Conservation (phyloP, 2,888 invertebrate species). For the Cremastinae sp. region DNA sequence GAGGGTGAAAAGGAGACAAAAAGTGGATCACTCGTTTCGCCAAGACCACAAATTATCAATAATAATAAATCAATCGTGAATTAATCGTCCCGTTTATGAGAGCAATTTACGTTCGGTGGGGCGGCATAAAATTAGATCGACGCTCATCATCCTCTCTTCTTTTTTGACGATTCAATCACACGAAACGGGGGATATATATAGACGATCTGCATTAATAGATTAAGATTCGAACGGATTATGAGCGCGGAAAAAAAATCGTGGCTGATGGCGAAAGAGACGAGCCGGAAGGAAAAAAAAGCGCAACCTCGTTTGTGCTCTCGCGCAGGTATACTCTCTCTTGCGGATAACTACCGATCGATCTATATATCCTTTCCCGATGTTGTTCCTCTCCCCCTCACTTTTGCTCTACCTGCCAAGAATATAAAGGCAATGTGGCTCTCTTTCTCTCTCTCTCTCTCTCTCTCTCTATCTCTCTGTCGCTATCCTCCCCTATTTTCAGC, state of each 20-base stretch:
- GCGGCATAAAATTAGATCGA: no score
- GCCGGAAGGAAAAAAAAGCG: slow-evolving; percentile 65
- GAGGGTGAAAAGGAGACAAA: background rate
- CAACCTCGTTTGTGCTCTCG: slow-evolving; percentile 55
- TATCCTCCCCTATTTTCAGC: slow-evolving; percentile 11
- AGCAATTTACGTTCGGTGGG: no score
- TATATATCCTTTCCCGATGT: slow-evolving; percentile 51
- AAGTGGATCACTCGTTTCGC: background rate
- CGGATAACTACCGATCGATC: slow-evolving; percentile 46
- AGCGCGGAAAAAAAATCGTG: slow-evolving; percentile 54
- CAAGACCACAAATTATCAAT: background rate
- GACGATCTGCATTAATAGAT: slow-evolving; percentile 58
- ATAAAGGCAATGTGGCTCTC: slow-evolving; percentile 44
- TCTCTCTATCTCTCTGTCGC: no score
- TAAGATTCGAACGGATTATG: slow-evolving; percentile 38
- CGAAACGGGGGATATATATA: slow-evolving; percentile 26
- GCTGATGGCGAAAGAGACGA: slow-evolving; percentile 44
- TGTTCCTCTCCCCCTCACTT: slow-evolving; percentile 16
- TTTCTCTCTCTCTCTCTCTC: no score
- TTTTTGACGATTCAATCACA: slow-evolving; percentile 56
- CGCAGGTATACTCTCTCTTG: slow-evolving; percentile 61
- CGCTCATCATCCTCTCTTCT: slow-evolving; percentile 10
- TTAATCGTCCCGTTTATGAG: no score
- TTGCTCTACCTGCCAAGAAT: slow-evolving; percentile 48
- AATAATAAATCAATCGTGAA: no score